Evolutionary conservation across 1,140 invertebrate species (phyloP).

Genomic region (Macrobrachium rosenbergii): DNA sequence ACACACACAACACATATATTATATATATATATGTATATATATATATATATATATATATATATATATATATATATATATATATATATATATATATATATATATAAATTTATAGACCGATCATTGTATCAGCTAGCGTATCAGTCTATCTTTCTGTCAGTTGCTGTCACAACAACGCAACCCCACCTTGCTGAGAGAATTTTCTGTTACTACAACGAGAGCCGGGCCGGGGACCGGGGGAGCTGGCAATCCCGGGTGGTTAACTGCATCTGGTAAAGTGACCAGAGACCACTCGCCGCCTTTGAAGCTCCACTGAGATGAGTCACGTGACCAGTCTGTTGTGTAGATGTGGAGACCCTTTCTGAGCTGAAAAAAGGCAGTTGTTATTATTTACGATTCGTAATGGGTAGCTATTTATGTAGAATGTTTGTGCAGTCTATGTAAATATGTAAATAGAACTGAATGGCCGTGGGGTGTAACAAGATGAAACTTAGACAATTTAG

Average conservation of each 20-base stretch:
- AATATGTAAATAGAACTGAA: too few relatives aligned
- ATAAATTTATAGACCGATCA: not conserved
- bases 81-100: not conserved
- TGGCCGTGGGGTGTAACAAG: too few relatives aligned
- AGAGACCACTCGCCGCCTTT: not conserved
- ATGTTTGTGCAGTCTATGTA: too few relatives aligned
- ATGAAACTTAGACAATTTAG: too few relatives aligned
- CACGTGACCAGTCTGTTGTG: constrained; percentile 1
- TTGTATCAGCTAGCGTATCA: not conserved
- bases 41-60: too few relatives aligned
- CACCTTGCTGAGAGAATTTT: not conserved
- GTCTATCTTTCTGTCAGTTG: too few relatives aligned
- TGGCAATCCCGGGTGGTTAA: not conserved
- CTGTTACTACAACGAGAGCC: not conserved
- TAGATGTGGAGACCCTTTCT: not conserved
- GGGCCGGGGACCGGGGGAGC: not conserved
- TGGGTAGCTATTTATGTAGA: too few relatives aligned
- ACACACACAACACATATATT: too few relatives aligned
- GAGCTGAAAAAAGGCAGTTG: not conserved
- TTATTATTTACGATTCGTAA: not conserved
- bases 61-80: too few relatives aligned
- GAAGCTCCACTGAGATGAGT: not conserved
- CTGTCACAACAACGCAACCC: not conserved
- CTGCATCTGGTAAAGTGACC: not conserved
- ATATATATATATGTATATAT: too few relatives aligned